These are phyloP conservation scores for Drosophila anomalipes DNA, from an alignment of 2,888 invertebrate species.

Conservation along the genomic window DNA sequence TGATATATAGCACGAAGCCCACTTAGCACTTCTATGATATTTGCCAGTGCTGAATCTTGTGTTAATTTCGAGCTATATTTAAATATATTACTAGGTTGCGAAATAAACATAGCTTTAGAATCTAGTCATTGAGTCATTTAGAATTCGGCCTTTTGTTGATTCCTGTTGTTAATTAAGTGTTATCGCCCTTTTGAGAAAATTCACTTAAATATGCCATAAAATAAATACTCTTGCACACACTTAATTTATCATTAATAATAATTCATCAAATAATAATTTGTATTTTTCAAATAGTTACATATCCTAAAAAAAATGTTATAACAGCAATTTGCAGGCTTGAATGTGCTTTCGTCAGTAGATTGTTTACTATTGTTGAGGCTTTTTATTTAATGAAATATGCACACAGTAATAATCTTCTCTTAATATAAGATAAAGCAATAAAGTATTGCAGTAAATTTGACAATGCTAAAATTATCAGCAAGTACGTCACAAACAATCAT, in stretches of 20 bases:
- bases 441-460: background rate
- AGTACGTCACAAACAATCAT: background rate
- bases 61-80: conserved; percentile 3
- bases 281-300: background rate
- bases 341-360: background rate
- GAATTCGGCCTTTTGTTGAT: background rate
- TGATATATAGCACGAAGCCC: background rate
- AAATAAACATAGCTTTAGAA: conserved; percentile 17
- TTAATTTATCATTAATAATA: background rate
- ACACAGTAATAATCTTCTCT: background rate
- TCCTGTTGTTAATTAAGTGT: conserved; percentile 3
- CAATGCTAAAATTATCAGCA: conserved; percentile 3
- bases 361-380: background rate
- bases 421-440: background rate
- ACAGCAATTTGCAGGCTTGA: background rate
- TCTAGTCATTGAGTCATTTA: conserved; percentile 10
- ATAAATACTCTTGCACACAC: background rate
- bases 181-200: background rate
- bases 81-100: conserved; percentile 12
- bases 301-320: no score
- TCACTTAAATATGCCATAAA: background rate
- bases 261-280: background rate
- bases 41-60: background rate
- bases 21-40: conserved; percentile 26
- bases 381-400: background rate